Conservation (phyloP, 2,113 vertebrate genomes). For the Damaliscus lunatus region DNA sequence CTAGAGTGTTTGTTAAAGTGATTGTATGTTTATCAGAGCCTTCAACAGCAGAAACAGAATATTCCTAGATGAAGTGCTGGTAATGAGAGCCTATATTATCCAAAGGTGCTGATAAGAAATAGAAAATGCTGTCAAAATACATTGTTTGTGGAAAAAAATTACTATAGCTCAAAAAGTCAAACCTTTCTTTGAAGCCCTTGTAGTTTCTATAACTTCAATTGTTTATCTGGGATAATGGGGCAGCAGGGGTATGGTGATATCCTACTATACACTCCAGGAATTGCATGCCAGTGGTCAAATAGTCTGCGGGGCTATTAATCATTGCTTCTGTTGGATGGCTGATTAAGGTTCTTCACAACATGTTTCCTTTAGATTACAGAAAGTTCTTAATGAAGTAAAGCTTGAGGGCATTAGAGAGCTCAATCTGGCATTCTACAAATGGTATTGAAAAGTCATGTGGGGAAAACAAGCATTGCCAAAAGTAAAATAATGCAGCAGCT, state of each 20-base stretch:
- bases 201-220: not conserved
- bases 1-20: constrained; percentile 4
- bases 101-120: not conserved
- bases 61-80: not conserved
- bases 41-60: not conserved
- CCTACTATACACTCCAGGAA: not conserved
- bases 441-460: not conserved
- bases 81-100: constrained; percentile 55
- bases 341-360: constrained; percentile 22
- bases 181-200: constrained; percentile 31
- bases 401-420: not conserved
- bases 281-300: not conserved
- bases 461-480: constrained; percentile 4
- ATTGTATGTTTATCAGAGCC: constrained; percentile 42
- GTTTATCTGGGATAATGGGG: not conserved
- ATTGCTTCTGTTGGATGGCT: constrained; percentile 3
- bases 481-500: constrained; percentile 9
- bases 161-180: constrained; percentile 23
- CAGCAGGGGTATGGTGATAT: not conserved
- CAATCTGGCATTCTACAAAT: not conserved
- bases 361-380: constrained; percentile 50
- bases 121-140: constrained; percentile 42
- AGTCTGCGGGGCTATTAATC: not conserved
- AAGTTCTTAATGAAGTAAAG: constrained; percentile 34
- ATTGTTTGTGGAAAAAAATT: not conserved